Evolutionary conservation across 1,140 invertebrate genomes (phyloP).

Genomic region (Onthophagus taurus): DNA sequence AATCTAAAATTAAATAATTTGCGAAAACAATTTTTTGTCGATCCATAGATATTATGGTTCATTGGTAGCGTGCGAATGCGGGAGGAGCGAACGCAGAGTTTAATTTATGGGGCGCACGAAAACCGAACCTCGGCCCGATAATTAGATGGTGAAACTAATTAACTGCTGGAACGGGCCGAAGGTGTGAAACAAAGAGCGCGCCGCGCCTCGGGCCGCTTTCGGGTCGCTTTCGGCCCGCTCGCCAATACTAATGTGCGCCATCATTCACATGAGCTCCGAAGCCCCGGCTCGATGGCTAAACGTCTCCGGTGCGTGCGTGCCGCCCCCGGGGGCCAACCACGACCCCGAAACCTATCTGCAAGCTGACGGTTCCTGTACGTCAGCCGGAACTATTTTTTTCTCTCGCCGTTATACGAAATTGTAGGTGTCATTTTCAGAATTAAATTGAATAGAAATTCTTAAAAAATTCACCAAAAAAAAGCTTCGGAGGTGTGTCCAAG

Average conservation of each 20-base stretch:
- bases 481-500: not conserved
- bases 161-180: constrained; percentile 33
- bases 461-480: not conserved
- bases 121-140: constrained; percentile 32
- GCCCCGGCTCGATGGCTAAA: not conserved
- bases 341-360: not conserved
- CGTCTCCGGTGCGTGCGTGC: not conserved
- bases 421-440: not conserved
- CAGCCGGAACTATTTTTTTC: too few species aligned
- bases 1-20: too few species aligned
- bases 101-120: constrained; percentile 38
- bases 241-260: not conserved
- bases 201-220: constrained; percentile 12
- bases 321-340: not conserved
- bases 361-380: not conserved
- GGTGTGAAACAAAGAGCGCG: constrained; percentile 38
- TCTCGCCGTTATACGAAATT: too few species aligned
- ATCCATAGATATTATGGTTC: too few species aligned
- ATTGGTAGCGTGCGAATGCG: too few species aligned
- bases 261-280: not conserved
- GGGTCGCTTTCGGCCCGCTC: too few species aligned
- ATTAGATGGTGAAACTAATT: constrained; percentile 40
- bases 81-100: constrained; percentile 13
- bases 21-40: too few species aligned
- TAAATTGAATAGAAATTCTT: not conserved